A percentile compares a stretch with the other conserved stretches of the same genome.
Conservation (phyloP, 2,888 invertebrate species). For the Ochropleura plecta region DNA sequence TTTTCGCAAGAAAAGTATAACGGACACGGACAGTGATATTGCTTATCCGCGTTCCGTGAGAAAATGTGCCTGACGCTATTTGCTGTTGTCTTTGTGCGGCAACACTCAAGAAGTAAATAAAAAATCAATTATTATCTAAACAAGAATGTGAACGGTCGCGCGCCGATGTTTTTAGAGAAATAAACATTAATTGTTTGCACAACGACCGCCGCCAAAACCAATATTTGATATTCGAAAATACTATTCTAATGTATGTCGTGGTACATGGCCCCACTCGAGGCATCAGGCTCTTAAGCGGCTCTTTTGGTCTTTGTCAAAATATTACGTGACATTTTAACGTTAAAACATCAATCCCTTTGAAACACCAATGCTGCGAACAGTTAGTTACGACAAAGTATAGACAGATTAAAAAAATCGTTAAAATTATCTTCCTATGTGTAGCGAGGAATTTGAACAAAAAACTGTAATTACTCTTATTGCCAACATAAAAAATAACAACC, state of each 20-base stretch:
- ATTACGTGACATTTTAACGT: constrained; percentile 77
- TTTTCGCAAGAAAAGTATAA: constrained; percentile 77
- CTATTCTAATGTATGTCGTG: constrained; percentile 89
- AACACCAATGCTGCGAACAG: constrained; percentile 36
- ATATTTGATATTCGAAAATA: constrained; percentile 90
- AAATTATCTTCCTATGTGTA: constrained; percentile 3
- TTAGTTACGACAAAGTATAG: constrained; percentile 7
- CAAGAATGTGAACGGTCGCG: constrained; percentile 87
- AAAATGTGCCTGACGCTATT: constrained; percentile 79
- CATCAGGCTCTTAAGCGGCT: constrained; percentile 87
- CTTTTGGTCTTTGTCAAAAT: constrained; percentile 80
- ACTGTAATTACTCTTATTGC: constrained; percentile 39
- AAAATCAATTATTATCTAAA: constrained; percentile 89
- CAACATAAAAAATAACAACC: constrained; percentile 43
- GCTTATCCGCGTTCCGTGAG: constrained; percentile 77
- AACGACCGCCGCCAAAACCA: constrained; percentile 88
- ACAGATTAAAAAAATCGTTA: not conserved
- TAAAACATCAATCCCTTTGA: constrained; percentile 52
- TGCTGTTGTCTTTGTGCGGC: constrained; percentile 81
- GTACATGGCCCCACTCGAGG: constrained; percentile 79
- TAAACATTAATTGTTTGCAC: constrained; percentile 89
- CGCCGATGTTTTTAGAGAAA: constrained; percentile 89
- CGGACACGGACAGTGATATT: constrained; percentile 62
- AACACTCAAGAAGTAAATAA: constrained; percentile 86
- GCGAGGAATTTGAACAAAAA: constrained; percentile 36